Conservation (phyloP, 2,888 invertebrate genomes). For the Phyllotreta striolata region DNA sequence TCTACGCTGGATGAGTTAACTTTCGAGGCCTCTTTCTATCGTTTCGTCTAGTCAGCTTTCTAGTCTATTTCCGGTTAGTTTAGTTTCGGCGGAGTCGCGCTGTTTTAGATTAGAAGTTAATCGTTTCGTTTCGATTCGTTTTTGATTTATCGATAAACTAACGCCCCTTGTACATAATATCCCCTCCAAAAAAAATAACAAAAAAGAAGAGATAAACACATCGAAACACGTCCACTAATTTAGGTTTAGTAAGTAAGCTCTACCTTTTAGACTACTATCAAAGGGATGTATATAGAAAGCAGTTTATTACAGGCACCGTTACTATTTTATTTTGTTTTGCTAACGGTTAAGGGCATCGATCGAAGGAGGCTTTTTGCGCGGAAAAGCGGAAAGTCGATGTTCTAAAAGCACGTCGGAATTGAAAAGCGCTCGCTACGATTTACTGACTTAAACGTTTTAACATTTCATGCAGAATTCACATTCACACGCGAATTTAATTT, state of each 20-base stretch:
- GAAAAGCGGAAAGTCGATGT: slow-evolving; percentile 4
- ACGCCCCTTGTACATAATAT: slow-evolving; percentile 58
- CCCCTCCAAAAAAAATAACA: slow-evolving; percentile 48
- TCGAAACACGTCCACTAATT: slow-evolving; percentile 63
- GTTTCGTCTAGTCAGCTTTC: slow-evolving; percentile 51
- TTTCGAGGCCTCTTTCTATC: slow-evolving; percentile 37
- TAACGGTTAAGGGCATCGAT: slow-evolving; percentile 24
- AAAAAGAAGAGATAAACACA: slow-evolving; percentile 55
- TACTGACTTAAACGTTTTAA: neutral
- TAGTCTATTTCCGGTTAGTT: slow-evolving; percentile 47
- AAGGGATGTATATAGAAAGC: slow-evolving; percentile 29
- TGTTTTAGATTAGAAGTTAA: slow-evolving; percentile 57
- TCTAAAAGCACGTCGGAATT: slow-evolving; percentile 23
- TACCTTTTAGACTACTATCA: slow-evolving; percentile 57
- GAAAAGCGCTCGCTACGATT: slow-evolving; percentile 5
- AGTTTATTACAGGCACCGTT: slow-evolving; percentile 26
- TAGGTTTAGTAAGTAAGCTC: slow-evolving; percentile 57
- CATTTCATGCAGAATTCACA: neutral
- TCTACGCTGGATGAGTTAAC: slow-evolving; percentile 52
- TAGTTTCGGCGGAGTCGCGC: slow-evolving; percentile 52
- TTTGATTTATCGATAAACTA: slow-evolving; percentile 54
- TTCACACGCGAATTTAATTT: no score
- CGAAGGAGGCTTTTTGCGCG: slow-evolving; percentile 18
- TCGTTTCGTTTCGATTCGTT: slow-evolving; percentile 47
- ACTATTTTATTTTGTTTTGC: slow-evolving; percentile 19